Evolutionary conservation across 2,888 invertebrate genomes (phyloP).

Genomic region (Ophioninae sp.): DNA sequence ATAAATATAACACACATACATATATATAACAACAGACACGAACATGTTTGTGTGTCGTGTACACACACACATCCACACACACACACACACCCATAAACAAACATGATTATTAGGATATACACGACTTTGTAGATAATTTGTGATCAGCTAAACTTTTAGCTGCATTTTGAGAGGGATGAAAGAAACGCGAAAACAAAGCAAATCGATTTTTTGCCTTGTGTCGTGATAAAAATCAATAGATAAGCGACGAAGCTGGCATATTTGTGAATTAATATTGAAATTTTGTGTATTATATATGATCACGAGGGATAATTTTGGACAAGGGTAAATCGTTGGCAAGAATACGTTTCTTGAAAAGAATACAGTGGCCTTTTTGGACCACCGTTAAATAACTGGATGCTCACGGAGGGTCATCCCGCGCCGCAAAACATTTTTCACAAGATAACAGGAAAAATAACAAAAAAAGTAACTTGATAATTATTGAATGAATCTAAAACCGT

Average conservation of each 20-base stretch:
- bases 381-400: conserved; percentile 21
- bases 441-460: conserved; percentile 25
- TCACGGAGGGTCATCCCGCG: conserved; percentile 12
- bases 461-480: conserved; percentile 56
- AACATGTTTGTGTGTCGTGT: no score
- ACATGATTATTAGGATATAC: conserved; percentile 25
- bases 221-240: conserved; percentile 21
- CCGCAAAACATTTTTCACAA: conserved; percentile 30
- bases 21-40: not conserved
- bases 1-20: not conserved
- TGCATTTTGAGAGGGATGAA: conserved; percentile 28
- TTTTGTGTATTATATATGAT: conserved; percentile 41
- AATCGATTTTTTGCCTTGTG: conserved; percentile 17
- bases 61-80: no score
- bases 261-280: conserved; percentile 32
- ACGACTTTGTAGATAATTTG: conserved; percentile 42
- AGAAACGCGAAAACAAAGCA: not conserved
- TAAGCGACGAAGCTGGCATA: not conserved
- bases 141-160: conserved; percentile 20
- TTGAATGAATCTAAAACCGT: conserved; percentile 56
- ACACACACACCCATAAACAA: not conserved
- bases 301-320: conserved; percentile 11
- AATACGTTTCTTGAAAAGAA: conserved; percentile 26
- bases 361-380: conserved; percentile 49
- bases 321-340: conserved; percentile 16